These are phyloP conservation scores for Colaptes auratus DNA, from an alignment of 2,113 vertebrate genomes.

Conservation along the genomic window DNA sequence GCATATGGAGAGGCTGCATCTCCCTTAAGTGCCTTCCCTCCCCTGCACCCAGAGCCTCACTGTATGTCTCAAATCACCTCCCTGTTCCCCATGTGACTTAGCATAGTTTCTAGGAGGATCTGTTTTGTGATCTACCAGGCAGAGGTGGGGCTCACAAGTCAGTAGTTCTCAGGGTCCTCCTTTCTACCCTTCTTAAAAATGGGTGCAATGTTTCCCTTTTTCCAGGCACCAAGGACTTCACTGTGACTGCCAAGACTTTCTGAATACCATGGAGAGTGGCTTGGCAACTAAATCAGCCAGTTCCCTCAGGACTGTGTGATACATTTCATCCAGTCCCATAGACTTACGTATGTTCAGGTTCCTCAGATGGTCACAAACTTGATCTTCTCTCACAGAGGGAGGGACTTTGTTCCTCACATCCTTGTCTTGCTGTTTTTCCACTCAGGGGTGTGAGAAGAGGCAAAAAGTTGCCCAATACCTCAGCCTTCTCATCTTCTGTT, in stretches of 20 bases:
- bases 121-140: too few species aligned
- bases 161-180: too few species aligned
- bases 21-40: not conserved
- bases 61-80: too few species aligned
- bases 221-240: too few species aligned
- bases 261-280: too few species aligned
- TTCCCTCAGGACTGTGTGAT: not conserved
- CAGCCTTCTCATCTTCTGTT: not conserved
- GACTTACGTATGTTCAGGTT: not conserved
- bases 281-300: too few species aligned
- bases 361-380: not conserved
- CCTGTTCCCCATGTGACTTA: too few species aligned
- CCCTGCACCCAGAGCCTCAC: not conserved
- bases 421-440: not conserved
- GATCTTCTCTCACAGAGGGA: not conserved
- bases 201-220: too few species aligned
- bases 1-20: not conserved
- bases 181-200: too few species aligned
- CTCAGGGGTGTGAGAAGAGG: not conserved
- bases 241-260: too few species aligned
- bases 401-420: not conserved
- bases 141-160: too few species aligned
- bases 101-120: too few species aligned
- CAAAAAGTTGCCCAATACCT: not conserved
- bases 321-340: not conserved